These are phyloP conservation scores for Oenanthe melanoleuca DNA, from an alignment of 2,113 vertebrate genomes.

Conservation along the genomic window DNA sequence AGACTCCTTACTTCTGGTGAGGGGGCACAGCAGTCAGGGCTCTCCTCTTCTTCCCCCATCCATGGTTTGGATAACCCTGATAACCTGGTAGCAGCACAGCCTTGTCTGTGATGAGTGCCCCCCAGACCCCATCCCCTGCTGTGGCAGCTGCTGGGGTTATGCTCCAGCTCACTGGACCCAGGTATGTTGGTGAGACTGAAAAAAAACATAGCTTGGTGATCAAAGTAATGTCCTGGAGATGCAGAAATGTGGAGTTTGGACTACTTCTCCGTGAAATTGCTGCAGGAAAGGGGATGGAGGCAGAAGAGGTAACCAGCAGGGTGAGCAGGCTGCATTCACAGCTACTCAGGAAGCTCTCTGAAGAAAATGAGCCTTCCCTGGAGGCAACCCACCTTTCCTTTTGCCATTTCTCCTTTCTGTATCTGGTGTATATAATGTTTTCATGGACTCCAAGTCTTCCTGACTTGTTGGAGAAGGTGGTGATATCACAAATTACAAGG, in stretches of 20 bases:
- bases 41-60: neutral
- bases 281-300: neutral
- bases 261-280: neutral
- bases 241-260: neutral
- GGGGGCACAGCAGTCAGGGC: neutral
- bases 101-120: fast-evolving
- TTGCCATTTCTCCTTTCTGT: neutral
- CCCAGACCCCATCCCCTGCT: neutral
- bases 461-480: neutral
- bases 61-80: neutral
- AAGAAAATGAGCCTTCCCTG: neutral
- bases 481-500: neutral
- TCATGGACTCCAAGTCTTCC: neutral
- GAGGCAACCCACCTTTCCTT: neutral
- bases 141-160: neutral
- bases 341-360: neutral
- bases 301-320: neutral
- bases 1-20: neutral
- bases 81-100: neutral
- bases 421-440: neutral
- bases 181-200: neutral
- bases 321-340: neutral
- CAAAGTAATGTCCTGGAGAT: neutral
- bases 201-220: neutral
- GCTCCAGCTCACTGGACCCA: neutral